phyloP scores from a whole-genome alignment of 2,888 invertebrate genomes.

The Limnephilus marmoratus region DNA sequence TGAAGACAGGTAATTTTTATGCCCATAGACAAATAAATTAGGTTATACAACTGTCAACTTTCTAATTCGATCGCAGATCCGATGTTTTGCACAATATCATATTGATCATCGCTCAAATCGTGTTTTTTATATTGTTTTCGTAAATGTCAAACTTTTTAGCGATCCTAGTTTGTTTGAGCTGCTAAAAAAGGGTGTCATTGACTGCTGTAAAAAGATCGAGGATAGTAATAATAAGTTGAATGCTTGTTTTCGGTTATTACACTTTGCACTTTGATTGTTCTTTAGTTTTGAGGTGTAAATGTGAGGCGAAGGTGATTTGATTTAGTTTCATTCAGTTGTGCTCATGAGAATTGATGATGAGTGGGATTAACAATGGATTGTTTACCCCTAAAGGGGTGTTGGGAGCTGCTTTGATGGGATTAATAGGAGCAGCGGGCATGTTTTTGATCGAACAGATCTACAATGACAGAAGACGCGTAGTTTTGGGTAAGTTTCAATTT shows the following conservation, averaged over 20 bases:
- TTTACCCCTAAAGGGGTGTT: constrained; percentile 72
- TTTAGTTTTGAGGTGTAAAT: background rate
- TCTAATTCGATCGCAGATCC: background rate
- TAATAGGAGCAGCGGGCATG: constrained; percentile 76
- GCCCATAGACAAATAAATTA: constrained; percentile 19
- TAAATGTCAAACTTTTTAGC: background rate
- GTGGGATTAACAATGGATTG: constrained; percentile 63
- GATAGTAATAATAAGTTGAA: background rate
- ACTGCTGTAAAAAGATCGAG: background rate
- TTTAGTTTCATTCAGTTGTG: background rate
- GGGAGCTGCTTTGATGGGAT: constrained; percentile 75
- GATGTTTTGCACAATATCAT: background rate
- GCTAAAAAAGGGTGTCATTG: background rate
- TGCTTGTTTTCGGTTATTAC: background rate
- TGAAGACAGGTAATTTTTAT: background rate
- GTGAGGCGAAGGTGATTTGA: background rate
- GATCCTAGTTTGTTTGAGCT: background rate
- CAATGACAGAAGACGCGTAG: constrained; percentile 74
- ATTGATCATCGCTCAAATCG: background rate
- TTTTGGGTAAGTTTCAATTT: constrained; percentile 72
- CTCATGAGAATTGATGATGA: constrained; percentile 24
- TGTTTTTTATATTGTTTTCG: background rate
- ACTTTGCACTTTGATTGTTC: constrained; percentile 10
- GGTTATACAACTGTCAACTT: constrained; percentile 26
- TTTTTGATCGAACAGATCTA: constrained; percentile 76